These are phyloP conservation scores for Lineus longissimus DNA, from an alignment of 1,140 invertebrate species.

Conservation along the genomic window DNA sequence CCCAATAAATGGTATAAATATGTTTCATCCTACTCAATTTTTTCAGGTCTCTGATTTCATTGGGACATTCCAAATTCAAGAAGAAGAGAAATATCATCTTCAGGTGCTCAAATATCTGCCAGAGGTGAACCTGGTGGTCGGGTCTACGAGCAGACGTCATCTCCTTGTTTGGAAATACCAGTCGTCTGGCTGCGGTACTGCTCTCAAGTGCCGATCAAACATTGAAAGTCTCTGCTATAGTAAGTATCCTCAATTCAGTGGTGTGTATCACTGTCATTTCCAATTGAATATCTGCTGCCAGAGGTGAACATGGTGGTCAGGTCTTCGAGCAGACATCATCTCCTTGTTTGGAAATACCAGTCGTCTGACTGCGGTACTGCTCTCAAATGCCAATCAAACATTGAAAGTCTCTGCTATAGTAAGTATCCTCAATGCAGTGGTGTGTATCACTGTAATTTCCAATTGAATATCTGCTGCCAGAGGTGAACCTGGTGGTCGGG, in stretches of 20 bases:
- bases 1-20: too few species aligned
- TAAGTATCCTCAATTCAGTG: conserved; percentile 26
- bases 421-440: conserved; percentile 16
- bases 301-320: conserved; percentile 20
- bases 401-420: conserved; percentile 52
- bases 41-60: conserved; percentile 51
- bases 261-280: background rate
- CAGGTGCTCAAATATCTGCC: conserved; percentile 47
- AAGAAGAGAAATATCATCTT: conserved; percentile 47
- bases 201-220: conserved; percentile 37
- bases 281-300: too few species aligned
- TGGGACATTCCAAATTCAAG: conserved; percentile 47
- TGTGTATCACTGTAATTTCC: background rate
- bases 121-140: conserved; percentile 47
- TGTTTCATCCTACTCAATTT: too few species aligned
- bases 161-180: conserved; percentile 54
- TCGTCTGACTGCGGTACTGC: conserved; percentile 50
- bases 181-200: conserved; percentile 49
- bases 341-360: conserved; percentile 54
- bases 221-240: conserved; percentile 51
- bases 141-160: conserved; percentile 45
- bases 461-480: too few species aligned
- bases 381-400: conserved; percentile 34
- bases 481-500: conserved; percentile 20
- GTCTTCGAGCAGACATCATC: conserved; percentile 44